Percentiles rank a stretch among this genome's conserved stretches.
phyloP scores from a whole-genome alignment of 1,140 invertebrate species.

The Drosophila littoralis region DNA sequence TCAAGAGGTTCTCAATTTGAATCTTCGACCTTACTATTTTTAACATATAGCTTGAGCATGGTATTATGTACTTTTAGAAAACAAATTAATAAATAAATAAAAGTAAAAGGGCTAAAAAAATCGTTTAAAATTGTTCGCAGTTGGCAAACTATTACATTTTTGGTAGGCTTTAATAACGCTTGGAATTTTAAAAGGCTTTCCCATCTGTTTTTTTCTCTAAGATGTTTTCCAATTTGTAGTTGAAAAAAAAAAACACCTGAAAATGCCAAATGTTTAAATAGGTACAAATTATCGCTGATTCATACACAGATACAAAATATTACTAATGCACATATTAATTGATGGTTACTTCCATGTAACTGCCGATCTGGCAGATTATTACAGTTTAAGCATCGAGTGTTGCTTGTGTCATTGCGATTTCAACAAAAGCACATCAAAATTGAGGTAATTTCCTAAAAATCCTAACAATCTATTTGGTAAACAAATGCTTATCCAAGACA shows the following conservation, averaged over 20 bases:
- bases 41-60: too few species aligned
- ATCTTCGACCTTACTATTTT: too few species aligned
- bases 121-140: background rate
- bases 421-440: background rate
- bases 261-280: background rate
- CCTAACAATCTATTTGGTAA: background rate
- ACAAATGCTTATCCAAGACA: conserved; percentile 2
- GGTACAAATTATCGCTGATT: background rate
- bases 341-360: background rate
- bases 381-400: background rate
- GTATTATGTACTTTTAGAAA: background rate
- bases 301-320: background rate
- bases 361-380: background rate
- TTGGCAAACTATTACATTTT: background rate
- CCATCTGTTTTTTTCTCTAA: background rate
- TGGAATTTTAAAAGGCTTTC: background rate
- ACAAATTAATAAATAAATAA: background rate
- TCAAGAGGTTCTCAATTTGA: too few species aligned
- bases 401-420: background rate
- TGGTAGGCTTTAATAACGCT: too few species aligned
- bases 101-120: background rate
- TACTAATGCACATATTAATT: background rate
- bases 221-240: too few species aligned
- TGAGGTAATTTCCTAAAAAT: background rate
- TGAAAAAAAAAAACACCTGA: background rate